Conservation (phyloP, 2,888 invertebrate genomes). For the Trachelus stipa region DNA sequence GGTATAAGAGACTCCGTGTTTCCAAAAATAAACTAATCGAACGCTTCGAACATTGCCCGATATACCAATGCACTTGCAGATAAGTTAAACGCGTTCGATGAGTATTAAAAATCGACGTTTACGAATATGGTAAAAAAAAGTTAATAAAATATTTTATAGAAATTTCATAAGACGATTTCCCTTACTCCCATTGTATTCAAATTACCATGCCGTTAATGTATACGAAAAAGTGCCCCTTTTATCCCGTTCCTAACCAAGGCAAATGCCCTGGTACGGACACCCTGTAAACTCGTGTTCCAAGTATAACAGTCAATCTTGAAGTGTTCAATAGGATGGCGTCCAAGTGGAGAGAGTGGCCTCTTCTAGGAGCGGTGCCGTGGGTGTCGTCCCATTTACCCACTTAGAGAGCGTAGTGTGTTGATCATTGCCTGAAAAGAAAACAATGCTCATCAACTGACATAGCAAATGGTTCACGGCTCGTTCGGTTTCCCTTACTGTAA, state of each 20-base stretch:
- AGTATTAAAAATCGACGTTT: neutral
- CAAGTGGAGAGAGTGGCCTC: neutral
- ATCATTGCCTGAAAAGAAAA: constrained; percentile 15
- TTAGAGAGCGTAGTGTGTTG: constrained; percentile 19
- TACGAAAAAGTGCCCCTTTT: neutral
- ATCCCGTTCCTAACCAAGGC: neutral
- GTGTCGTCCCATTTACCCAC: constrained; percentile 53
- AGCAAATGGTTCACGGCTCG: neutral
- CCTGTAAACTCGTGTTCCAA: neutral
- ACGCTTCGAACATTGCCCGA: neutral
- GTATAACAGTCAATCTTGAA: neutral
- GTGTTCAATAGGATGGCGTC: neutral
- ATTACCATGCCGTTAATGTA: neutral
- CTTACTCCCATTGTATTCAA: neutral
- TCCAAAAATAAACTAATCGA: neutral
- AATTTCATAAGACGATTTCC: neutral
- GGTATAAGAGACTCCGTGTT: neutral
- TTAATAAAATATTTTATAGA: neutral
- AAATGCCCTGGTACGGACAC: neutral
- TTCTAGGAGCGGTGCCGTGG: constrained; percentile 21
- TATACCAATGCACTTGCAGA: too few relatives aligned
- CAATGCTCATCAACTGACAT: constrained; percentile 17
- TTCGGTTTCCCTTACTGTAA: neutral
- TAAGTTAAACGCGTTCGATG: too few relatives aligned
- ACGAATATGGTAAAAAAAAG: neutral